These are phyloP conservation scores for Sander lucioperca DNA, from an alignment of 2,113 vertebrate genomes.

Conservation along the genomic window DNA sequence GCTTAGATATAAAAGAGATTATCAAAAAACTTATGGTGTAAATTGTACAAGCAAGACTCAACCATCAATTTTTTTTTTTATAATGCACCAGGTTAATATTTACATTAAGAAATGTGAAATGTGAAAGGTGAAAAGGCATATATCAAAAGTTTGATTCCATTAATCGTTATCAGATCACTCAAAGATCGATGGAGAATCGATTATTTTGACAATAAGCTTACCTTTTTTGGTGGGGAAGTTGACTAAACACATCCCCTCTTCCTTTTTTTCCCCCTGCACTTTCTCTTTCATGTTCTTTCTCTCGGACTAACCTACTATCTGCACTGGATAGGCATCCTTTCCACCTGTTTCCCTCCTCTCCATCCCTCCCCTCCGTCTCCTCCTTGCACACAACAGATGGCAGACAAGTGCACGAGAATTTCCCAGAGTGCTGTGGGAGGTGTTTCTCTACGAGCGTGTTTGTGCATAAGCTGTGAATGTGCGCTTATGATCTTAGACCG, in stretches of 20 bases:
- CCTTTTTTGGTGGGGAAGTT: not conserved
- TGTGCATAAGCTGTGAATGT: constrained; percentile 37
- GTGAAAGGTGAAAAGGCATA: too few relatives aligned
- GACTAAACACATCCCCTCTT: not conserved
- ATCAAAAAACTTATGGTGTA: too few relatives aligned
- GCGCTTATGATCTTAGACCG: constrained; percentile 33
- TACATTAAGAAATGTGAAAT: too few relatives aligned
- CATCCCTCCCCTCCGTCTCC: not conserved
- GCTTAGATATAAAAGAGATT: too few relatives aligned
- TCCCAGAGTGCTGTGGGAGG: constrained; percentile 58
- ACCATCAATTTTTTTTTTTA: too few relatives aligned
- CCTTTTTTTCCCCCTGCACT: not conserved
- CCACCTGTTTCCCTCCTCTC: constrained; percentile 37
- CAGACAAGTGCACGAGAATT: constrained; percentile 22
- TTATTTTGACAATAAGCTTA: not conserved
- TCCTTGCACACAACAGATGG: constrained; percentile 57
- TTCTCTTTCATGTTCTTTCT: not conserved
- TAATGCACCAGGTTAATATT: too few relatives aligned
- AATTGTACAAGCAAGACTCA: too few relatives aligned
- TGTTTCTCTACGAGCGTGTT: constrained; percentile 19
- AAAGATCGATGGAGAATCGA: too few relatives aligned
- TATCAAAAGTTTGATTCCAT: too few relatives aligned
- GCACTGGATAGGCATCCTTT: not conserved
- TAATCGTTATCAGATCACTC: too few relatives aligned
- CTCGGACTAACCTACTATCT: constrained; percentile 36